A percentile compares a stretch with the other conserved stretches of the same genome.
phyloP scores from a whole-genome alignment of 2,113 vertebrate species.

The Aythya baeri region DNA sequence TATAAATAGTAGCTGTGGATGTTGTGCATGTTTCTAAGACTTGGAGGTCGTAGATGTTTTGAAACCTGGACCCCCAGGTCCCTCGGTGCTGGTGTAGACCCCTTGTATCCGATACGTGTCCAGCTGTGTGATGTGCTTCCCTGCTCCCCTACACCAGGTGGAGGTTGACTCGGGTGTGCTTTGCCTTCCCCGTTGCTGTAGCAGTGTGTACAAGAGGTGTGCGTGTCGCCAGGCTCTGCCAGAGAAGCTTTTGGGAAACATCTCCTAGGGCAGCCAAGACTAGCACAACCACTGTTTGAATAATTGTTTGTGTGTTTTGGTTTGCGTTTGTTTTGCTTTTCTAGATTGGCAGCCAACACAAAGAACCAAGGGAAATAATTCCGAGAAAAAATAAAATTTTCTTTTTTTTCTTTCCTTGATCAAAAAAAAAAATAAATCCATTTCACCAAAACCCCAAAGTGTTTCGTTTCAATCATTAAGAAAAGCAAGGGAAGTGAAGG shows the following conservation, averaged over 20 bases:
- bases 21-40: neutral
- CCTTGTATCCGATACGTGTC: fast-evolving
- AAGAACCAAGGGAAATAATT: conserved; percentile 23
- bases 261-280: neutral
- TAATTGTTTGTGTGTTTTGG: conserved; percentile 25
- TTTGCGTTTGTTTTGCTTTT: neutral
- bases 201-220: neutral
- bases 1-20: neutral
- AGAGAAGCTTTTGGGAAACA: conserved; percentile 17
- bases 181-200: neutral
- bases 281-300: neutral
- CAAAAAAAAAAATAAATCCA: neutral
- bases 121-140: neutral
- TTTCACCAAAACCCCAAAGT: neutral
- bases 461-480: neutral
- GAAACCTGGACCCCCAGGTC: neutral
- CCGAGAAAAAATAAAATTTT: neutral
- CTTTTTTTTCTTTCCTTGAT: neutral
- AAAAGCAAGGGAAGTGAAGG: conserved; percentile 17
- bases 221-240: neutral
- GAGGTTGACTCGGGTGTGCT: neutral
- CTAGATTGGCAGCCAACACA: neutral
- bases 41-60: neutral
- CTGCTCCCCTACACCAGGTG: neutral
- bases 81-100: neutral